Evolutionary conservation across 2,797 vertebrate species (phyloP), one percentile per base, ranked within the genome.

Genomic region (Propithecus perrieri): DNA sequence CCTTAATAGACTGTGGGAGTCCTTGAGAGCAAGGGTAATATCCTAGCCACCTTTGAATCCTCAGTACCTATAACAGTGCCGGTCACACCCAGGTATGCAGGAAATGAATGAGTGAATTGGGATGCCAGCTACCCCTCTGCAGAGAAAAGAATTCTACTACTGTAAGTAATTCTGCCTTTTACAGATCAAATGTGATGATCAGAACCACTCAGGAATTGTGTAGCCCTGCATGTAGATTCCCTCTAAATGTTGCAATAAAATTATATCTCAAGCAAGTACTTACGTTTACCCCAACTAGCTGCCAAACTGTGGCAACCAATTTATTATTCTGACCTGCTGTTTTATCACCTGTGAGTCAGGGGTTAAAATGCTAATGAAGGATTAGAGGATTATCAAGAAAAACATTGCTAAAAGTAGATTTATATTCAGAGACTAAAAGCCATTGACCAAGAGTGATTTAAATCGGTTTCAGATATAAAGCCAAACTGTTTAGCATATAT

Each of bases 351-450:
- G 6, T 76, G 63, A 85, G 28, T 93, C 20, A 80, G 24, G 26
- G 22, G 24, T 85, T 91, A 85, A 95, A 95, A 94, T 61, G 41
- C 33, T 84, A 86, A 87, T 80, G 26, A 94, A 89, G 55, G 46
- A 71, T 67, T 30, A 69, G 43, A 93, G 35, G 35, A 57, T 33
- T 67, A 41, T 97, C 75, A 55, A 78, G 48, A 89, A 95, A 91
- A 93, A 12, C 17, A 86, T 81, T 86, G 41, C 38, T 71, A 35
- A 89, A 86, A 41, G 5, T 17, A 93, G 35, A 41, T 81, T 79
- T 87, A 83, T 72, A 94, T 83, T 94, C 57, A 95, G 91, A 85
- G 50, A 91, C 93, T 63, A 84, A 93, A 83, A 80, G 46, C 14
- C 13, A 95, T 55, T 89, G n/a, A 43, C n/a, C 41, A 17, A 87